These are phyloP conservation scores for Trichonephila inaurata DNA, from an alignment of 1,140 invertebrate species.

Conservation along the genomic window DNA sequence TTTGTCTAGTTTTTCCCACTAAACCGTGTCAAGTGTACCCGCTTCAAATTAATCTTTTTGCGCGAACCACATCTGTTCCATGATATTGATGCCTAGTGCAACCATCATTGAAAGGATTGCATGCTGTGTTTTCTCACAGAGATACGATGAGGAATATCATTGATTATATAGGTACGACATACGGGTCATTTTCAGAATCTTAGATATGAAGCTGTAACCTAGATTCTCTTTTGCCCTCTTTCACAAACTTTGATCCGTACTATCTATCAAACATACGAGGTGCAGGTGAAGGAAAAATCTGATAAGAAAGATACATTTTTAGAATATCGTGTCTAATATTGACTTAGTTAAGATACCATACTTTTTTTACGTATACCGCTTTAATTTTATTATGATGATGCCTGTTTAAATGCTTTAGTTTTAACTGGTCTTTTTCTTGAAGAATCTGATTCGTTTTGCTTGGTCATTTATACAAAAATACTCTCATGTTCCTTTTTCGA, in stretches of 20 bases:
- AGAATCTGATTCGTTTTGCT: too few relatives aligned
- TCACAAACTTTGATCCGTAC: neutral
- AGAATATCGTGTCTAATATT: neutral
- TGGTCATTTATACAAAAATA: too few relatives aligned
- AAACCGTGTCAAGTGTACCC: constrained; percentile 37
- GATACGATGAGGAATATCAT: neutral
- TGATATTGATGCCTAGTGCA: neutral
- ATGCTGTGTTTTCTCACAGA: constrained; percentile 40
- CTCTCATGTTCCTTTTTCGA: too few relatives aligned
- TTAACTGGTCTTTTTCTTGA: too few relatives aligned
- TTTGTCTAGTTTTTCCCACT: neutral
- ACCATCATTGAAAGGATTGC: constrained; percentile 3
- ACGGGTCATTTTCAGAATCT: constrained; percentile 14
- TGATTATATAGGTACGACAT: neutral
- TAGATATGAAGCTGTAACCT: neutral
- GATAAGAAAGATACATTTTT: neutral
- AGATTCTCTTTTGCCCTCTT: constrained; percentile 1
- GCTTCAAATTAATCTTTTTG: constrained; percentile 34
- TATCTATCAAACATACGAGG: neutral
- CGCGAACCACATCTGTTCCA: neutral
- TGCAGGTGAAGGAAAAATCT: too few relatives aligned
- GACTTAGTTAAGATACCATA: neutral
- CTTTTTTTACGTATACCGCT: too few relatives aligned
- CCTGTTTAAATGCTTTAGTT: too few relatives aligned
- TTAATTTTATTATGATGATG: too few relatives aligned